These are phyloP conservation scores for Limnothrissa miodon DNA, from an alignment of 2,113 vertebrate genomes.

Conservation along the genomic window DNA sequence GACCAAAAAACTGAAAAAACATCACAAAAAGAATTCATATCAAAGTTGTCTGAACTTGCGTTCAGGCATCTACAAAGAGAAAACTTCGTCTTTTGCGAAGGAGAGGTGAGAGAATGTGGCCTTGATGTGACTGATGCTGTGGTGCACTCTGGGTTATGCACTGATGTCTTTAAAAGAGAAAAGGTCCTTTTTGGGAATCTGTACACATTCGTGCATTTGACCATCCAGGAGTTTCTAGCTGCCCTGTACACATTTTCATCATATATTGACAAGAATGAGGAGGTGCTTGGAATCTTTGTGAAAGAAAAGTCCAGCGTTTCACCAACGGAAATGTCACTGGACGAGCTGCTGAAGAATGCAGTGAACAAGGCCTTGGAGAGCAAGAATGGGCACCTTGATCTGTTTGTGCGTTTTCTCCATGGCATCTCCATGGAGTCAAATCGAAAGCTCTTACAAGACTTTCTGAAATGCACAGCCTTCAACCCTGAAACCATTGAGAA, in stretches of 20 bases:
- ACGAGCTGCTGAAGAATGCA: background rate
- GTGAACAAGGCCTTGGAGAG: constrained; percentile 11
- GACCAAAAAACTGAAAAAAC: background rate
- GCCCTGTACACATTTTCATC: constrained; percentile 13
- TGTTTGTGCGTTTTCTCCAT: constrained; percentile 18
- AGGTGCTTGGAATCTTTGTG: background rate
- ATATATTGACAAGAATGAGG: background rate
- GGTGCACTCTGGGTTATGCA: background rate
- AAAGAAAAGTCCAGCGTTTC: background rate
- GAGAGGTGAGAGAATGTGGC: background rate
- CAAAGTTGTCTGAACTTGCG: background rate
- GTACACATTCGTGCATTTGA: constrained; percentile 16
- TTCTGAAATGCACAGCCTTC: background rate
- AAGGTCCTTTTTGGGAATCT: background rate
- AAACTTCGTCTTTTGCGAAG: background rate
- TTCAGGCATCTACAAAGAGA: background rate
- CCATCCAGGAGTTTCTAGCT: constrained; percentile 9
- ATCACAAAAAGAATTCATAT: background rate
- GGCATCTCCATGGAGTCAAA: background rate
- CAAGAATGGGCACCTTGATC: constrained; percentile 19
- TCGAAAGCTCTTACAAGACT: background rate
- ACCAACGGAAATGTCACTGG: background rate
- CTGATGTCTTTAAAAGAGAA: background rate
- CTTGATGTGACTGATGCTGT: background rate
- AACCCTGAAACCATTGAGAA: background rate